Conservation (phyloP, 1,140 invertebrate genomes). For the Drosophila ananassae region DNA sequence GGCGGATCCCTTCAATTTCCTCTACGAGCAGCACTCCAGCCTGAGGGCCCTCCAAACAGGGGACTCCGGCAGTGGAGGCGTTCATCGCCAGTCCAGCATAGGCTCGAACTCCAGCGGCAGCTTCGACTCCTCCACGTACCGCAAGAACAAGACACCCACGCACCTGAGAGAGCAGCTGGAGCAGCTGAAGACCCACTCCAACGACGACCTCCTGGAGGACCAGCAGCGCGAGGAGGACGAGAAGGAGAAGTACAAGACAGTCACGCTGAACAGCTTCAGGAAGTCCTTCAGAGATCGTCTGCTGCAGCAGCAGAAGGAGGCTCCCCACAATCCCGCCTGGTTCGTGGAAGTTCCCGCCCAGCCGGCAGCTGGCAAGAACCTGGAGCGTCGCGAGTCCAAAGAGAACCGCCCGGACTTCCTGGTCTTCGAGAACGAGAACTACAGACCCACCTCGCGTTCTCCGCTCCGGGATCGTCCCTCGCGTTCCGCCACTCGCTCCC, state of each 20-base stretch:
- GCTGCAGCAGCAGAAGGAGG: conserved; percentile 72
- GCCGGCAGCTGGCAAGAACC: conserved; percentile 4
- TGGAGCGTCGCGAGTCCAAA: conserved; percentile 42
- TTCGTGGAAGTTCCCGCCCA: conserved; percentile 74
- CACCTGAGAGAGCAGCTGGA: conserved; percentile 73
- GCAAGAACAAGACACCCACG: conserved; percentile 70
- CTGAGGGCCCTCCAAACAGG: conserved; percentile 36
- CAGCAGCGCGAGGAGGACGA: conserved; percentile 62
- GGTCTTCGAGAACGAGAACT: conserved; percentile 80
- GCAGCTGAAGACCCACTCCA: conserved; percentile 73
- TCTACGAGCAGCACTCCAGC: conserved; percentile 75
- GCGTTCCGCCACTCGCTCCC: conserved; percentile 70
- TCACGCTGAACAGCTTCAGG: conserved; percentile 80
- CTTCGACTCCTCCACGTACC: conserved; percentile 77
- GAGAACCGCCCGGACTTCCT: conserved; percentile 78
- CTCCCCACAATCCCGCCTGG: conserved; percentile 80
- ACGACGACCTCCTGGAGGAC: conserved; percentile 63
- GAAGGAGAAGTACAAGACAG: conserved; percentile 77
- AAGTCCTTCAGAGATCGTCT: conserved; percentile 81
- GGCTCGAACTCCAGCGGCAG: conserved; percentile 62
- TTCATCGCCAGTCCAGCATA: conserved; percentile 57
- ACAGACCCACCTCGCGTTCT: conserved; percentile 75
- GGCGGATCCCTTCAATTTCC: conserved; percentile 79
- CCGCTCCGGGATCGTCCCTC: conserved; percentile 67
- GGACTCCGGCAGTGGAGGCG: not conserved